Conservation (phyloP, 2,113 vertebrate genomes). For the Eptatretus burgeri region DNA sequence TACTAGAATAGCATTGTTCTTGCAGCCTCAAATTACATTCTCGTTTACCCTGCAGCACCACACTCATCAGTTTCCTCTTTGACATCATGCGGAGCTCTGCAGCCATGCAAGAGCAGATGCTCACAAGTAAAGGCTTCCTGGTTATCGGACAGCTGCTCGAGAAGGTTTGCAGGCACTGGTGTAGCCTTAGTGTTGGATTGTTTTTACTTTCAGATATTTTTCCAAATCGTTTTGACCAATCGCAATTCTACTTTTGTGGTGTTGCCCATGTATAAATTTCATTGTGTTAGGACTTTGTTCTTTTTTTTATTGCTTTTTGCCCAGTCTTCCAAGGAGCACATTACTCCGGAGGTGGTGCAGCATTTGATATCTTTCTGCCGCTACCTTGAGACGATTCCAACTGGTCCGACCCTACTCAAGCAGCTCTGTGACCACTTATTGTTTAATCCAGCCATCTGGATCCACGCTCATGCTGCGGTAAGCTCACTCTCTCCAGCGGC, state of each 20-base stretch:
- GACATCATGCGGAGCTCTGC: conserved; percentile 82
- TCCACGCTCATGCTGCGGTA: conserved; percentile 80
- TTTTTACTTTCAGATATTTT: neutral
- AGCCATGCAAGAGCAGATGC: conserved; percentile 95
- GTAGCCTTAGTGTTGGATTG: neutral
- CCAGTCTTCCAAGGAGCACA: conserved; percentile 76
- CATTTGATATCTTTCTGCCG: conserved; percentile 72
- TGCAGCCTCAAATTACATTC: neutral
- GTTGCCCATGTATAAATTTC: too few relatives aligned
- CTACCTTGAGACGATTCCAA: conserved; percentile 69
- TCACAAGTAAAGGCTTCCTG: conserved; percentile 84
- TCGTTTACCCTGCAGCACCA: conserved; percentile 31
- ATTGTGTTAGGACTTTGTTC: too few relatives aligned
- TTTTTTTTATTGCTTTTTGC: conserved; percentile 11
- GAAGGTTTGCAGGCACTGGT: conserved; percentile 27
- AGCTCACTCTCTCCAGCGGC: conserved; percentile 4
- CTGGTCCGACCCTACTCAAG: conserved; percentile 60
- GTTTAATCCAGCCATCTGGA: conserved; percentile 90
- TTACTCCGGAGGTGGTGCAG: conserved; percentile 54
- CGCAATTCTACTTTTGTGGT: too few relatives aligned
- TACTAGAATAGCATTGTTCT: too few relatives aligned
- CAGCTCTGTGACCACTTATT: conserved; percentile 87
- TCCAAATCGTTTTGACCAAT: too few relatives aligned
- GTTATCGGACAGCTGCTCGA: conserved; percentile 79
- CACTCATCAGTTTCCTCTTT: conserved; percentile 75